Base-by-base conservation (phyloP, 2,888 invertebrate species). In the Hirtodrosophila histrioides region DNA sequence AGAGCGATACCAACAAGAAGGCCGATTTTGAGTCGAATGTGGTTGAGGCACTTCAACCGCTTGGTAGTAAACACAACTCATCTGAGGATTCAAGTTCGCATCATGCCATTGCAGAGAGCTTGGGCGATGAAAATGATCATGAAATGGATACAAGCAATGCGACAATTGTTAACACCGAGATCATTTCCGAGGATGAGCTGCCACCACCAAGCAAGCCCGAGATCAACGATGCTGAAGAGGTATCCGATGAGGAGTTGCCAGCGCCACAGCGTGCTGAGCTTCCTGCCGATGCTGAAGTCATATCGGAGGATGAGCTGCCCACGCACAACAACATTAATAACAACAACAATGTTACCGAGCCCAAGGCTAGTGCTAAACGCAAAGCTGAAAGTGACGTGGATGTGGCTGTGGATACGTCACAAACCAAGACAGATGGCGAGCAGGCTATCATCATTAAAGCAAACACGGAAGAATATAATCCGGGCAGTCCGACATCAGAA, bases 281-380 rank as follows among this genome's bases (percentile, higher is more conserved):
- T 50, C 95, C 95, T 33, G 94, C 94, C 45, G 95, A 95, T 88
- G 95, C 95, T 54, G 95, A 95, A 92, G 94, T 95, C 48, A 96
- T 96, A 7, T 96, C 96, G 0, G 96, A 96, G 90, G 96, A 97
- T 89, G 96, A 96, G 90, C 90, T 96, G 37, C 96, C 96, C 6
- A 92, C 76, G 1, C 68, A 84, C 46, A 80, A 79, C 17, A 17
- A 17, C 17, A 17, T 17, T 17, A 78, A 72, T 46, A 75, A 80
- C 46, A 86, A 85, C 36, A 78, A 72, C 10, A 50, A 73, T 65
- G 27, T 60, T 35, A 68, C 23, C 17, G 67, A 85, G 31, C n/a
- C 69, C 37, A 70, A 79, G 37, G 41, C 33, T 3, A 46, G 70
- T 1, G 37, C 40, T 0, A 85, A 85, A 41, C 89, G 85, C 8